Evolutionary conservation across 2,888 invertebrate species (phyloP).

Genomic region (Molanna angustata): DNA sequence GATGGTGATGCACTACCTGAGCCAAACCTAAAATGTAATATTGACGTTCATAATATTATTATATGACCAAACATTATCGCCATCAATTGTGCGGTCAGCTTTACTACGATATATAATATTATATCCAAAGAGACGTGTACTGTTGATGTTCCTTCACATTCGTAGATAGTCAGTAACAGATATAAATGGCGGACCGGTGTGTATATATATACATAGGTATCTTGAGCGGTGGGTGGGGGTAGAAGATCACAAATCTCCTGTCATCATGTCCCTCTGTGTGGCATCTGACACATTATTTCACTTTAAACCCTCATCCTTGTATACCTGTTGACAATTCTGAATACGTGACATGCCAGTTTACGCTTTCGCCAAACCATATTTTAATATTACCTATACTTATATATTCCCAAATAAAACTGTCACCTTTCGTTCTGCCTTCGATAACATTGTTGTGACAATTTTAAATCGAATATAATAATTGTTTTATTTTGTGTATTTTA

Average conservation of each 20-base stretch:
- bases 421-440: background rate
- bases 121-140: no score
- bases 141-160: constrained; percentile 21
- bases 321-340: constrained; percentile 25
- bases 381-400: no score
- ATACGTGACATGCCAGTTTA: constrained; percentile 12
- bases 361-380: background rate
- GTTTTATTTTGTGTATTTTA: background rate
- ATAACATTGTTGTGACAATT: background rate
- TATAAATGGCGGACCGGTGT: constrained; percentile 22
- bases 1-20: no score
- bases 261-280: constrained; percentile 15
- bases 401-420: background rate
- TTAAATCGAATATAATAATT: background rate
- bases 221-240: no score
- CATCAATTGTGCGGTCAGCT: no score
- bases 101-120: no score
- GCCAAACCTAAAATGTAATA: no score
- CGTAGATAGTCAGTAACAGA: constrained; percentile 4
- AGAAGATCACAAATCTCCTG: constrained; percentile 22
- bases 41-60: no score
- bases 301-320: constrained; percentile 22
- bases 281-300: constrained; percentile 26
- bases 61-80: no score
- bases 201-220: no score